Base-by-base conservation (phyloP, 2,888 invertebrate genomes). In the Calliopum simillimum region DNA sequence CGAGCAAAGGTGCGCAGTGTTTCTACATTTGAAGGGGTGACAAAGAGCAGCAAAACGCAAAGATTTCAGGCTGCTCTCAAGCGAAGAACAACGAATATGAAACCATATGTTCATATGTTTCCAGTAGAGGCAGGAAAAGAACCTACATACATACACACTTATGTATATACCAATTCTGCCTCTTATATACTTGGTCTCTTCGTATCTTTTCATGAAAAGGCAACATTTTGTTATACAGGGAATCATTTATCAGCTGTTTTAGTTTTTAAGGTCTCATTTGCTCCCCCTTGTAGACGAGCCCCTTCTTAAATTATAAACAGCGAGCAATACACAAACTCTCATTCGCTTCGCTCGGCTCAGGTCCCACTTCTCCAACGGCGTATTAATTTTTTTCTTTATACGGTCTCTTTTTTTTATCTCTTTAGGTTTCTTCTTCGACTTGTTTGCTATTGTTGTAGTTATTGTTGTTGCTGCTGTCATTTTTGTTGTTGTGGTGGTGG, bases 211-310 rank as follows among this genome's bases (percentile, higher is more conserved):
- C 46, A 61, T 13, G 46, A 21, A n/a, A n/a, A 46, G 11, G 6
- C 19, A 61, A 61, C 3, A 19, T 21, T 12, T 19, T 55, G 13
- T 61, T 23, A 61, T 46, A 61, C 21, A 23, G 43, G 44, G 46
- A 33, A 33, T 8, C 41, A 49, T 49, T 41, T 61, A 61, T 61
- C 61, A 61, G 61, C 61, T 61, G 61, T 61, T 61, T 61, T 46
- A 23, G 19, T 59, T 33, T 59, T 16, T 43, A 33, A 33, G 33
- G 33, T 44, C 44, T 61, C 21, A 14, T 11, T 44, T 59, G 33
- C 33, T 33, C 33, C 33, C 33, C 33, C 33, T 33, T 33, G 33
- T 8, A 33, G 33, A 33, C 33, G 33, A 33, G 33, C 33, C 33
- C 8, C 33, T 3, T 33, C 33, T 33, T 33, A 1, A n/a, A 8